Evolutionary conservation across 2,113 vertebrate species (phyloP).

Genomic region (Myotis yumanensis): DNA sequence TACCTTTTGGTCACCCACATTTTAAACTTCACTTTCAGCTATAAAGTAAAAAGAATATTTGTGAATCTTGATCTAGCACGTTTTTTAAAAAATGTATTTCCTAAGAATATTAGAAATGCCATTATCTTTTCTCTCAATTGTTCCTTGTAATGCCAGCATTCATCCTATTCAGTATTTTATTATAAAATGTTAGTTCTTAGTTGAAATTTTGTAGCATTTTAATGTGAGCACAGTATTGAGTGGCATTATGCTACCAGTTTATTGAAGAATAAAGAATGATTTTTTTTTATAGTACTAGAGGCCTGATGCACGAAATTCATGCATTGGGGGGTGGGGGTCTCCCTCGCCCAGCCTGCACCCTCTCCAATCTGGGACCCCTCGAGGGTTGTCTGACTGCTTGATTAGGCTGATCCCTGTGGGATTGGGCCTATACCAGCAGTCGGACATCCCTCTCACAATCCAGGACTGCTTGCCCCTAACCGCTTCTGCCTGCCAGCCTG

Average conservation of each 20-base stretch:
- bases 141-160: neutral
- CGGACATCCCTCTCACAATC: no score
- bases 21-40: neutral
- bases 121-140: neutral
- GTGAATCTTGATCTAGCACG: neutral
- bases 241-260: neutral
- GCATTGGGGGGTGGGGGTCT: no score
- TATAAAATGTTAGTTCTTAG: neutral
- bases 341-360: no score
- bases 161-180: neutral
- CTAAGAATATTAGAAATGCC: neutral
- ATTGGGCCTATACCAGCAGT: no score
- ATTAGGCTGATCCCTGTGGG: no score
- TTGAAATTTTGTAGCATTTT: neutral
- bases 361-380: no score
- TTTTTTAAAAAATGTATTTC: neutral
- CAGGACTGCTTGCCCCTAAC: no score
- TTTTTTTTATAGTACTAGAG: neutral
- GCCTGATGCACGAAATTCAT: no score
- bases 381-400: no score
- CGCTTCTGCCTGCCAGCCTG: no score
- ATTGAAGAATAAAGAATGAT: neutral
- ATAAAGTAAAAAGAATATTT: neutral
- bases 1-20: neutral
- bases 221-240: neutral